Conservation (phyloP, 2,888 invertebrate genomes). For the Gymnosoma rotundatum region DNA sequence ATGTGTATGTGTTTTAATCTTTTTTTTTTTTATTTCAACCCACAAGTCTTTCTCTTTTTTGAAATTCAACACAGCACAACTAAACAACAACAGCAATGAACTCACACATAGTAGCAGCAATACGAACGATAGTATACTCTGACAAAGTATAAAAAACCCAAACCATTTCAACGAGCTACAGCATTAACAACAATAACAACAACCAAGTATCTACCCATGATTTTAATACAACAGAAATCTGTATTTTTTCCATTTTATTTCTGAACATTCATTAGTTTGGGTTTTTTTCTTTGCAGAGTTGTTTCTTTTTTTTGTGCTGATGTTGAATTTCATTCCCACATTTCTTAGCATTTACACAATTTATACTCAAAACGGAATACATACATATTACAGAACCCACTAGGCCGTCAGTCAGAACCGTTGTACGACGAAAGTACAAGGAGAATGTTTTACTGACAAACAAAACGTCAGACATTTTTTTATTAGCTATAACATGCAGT, state of each 20-base stretch:
- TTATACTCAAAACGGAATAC: slow-evolving; percentile 53
- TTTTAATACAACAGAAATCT: slow-evolving; percentile 69
- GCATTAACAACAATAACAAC: slow-evolving; percentile 49
- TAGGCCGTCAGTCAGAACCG: slow-evolving; percentile 59
- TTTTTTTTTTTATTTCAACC: slow-evolving; percentile 72
- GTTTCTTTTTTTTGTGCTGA: slow-evolving; percentile 45
- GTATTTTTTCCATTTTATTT: slow-evolving; percentile 59
- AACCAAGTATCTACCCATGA: slow-evolving; percentile 64
- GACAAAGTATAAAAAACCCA: slow-evolving; percentile 66
- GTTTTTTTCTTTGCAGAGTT: slow-evolving; percentile 47
- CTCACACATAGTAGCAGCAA: slow-evolving; percentile 25
- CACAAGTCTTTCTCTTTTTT: slow-evolving; percentile 81
- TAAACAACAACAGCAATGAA: slow-evolving; percentile 40
- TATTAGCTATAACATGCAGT: not conserved
- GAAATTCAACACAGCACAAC: slow-evolving; percentile 63
- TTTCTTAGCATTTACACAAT: slow-evolving; percentile 71
- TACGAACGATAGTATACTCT: slow-evolving; percentile 43
- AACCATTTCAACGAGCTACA: slow-evolving; percentile 66
- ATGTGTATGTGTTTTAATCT: slow-evolving; percentile 42
- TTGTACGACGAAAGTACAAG: slow-evolving; percentile 59
- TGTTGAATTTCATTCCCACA: slow-evolving; percentile 78
- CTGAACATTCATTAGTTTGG: slow-evolving; percentile 70
- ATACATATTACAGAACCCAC: slow-evolving; percentile 55
- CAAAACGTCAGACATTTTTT: slow-evolving; percentile 50
- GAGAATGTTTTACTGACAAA: slow-evolving; percentile 32